Percentiles rank a stretch among this genome's conserved stretches.
phyloP scores from a whole-genome alignment of 2,113 vertebrate genomes.

The Bujurquina vittata region DNA sequence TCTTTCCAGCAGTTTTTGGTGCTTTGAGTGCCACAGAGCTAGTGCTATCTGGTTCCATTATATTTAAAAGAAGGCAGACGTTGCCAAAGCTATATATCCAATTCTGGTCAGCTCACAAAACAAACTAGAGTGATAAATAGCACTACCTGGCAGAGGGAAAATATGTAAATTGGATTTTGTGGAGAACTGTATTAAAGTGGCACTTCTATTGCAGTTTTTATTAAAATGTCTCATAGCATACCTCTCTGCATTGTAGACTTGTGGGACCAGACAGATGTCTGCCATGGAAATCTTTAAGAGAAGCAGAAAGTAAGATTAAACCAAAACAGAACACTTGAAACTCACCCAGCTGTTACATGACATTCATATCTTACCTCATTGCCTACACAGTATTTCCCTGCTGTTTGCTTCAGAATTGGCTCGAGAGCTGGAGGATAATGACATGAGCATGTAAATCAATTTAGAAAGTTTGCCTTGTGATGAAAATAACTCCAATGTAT shows the following conservation, averaged over 20 bases:
- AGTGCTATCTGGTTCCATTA: background rate
- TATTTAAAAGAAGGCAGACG: background rate
- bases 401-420: conserved; percentile 84
- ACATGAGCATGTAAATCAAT: background rate
- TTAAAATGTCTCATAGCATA: conserved; percentile 54
- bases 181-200: background rate
- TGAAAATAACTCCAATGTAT: background rate
- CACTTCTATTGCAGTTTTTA: background rate
- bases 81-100: background rate
- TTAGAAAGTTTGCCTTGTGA: background rate
- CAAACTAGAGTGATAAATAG: rapidly evolving
- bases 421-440: conserved; percentile 85
- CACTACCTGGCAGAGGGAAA: rapidly evolving
- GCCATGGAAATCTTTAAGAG: conserved; percentile 91
- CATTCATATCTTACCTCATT: conserved; percentile 85
- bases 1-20: background rate
- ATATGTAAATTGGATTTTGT: background rate
- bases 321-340: background rate
- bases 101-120: background rate
- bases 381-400: conserved; percentile 89
- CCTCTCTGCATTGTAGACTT: conserved; percentile 95
- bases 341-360: background rate
- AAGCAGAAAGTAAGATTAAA: background rate
- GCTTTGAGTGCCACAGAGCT: background rate
- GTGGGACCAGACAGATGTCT: conserved; percentile 93